Base-by-base conservation (phyloP, 2,113 vertebrate species). In the Poeciliopsis retropinna region DNA sequence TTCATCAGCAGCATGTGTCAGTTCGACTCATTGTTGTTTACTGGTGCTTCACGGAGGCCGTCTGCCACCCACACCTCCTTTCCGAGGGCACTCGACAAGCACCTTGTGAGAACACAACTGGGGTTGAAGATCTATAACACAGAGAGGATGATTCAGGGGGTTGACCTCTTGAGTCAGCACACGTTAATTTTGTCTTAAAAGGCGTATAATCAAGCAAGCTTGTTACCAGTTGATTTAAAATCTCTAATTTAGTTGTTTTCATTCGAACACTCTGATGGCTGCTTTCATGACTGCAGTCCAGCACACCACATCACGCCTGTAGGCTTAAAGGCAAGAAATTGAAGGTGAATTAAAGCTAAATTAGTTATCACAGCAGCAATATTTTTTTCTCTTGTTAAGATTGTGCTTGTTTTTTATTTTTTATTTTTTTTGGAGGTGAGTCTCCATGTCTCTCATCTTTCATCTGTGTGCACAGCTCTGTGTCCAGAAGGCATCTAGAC, bases 271-370 rank as follows among this genome's bases (percentile, higher is more conserved):
- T 81, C 67, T 63, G 63, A 78, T 70, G 30, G 68, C 72, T 89
- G 65, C 79, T 81, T 82, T 64, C 65, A 60, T 75, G 79, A 84
- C 76, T 70, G 76, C 75, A 81, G 72, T 79, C 54, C 78, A 76
- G 29, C 70, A 70, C 70, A 84, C 83, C 72, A 76, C 83, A 70
- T 77, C 70, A 78, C 57, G 89, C 92, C 93, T 80, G 71, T 82
- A 77, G 87, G 85, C 83, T 77, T 76, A 63, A 69, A 78, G 72
- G 83, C 61, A 77, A 82, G 79, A 86, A 93, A 87, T 81, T 81
- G 86, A 85, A 89, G 85, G 83, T 92, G 86, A 94, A 90, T 94
- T 94, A 94, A 92, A 94, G 89, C 82, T 91, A 91, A 93, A 94
- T 92, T 93, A 93, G 90, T 91, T 90, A 91, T 94, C 87, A 88